Percentiles rank a stretch among this genome's conserved stretches.
These are phyloP conservation scores for Fregetta grallaria DNA, from an alignment of 2,113 vertebrate genomes.

Conservation along the genomic window DNA sequence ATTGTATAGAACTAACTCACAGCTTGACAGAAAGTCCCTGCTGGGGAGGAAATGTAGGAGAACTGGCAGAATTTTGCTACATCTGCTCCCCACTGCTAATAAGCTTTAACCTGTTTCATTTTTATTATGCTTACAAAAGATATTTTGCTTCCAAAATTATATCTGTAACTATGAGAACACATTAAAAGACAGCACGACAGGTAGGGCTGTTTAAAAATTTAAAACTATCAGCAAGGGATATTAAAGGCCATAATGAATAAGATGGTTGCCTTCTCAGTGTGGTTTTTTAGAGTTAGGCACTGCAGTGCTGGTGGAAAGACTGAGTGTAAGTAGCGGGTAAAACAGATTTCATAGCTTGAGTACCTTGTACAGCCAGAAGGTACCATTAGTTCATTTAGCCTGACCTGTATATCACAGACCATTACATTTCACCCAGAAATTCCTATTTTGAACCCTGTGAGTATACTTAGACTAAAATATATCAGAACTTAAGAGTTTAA, in stretches of 20 bases:
- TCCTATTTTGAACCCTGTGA: not conserved
- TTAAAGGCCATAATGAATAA: slow-evolving; percentile 68
- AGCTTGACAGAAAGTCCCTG: slow-evolving; percentile 84
- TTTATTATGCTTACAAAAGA: slow-evolving; percentile 88
- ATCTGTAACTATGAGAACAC: slow-evolving; percentile 71
- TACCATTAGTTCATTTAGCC: slow-evolving; percentile 29
- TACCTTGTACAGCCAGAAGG: slow-evolving; percentile 45
- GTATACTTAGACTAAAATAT: not conserved
- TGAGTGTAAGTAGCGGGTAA: not conserved
- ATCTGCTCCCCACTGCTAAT: slow-evolving; percentile 92
- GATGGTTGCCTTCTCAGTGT: slow-evolving; percentile 57
- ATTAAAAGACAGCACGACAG: slow-evolving; percentile 70
- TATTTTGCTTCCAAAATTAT: slow-evolving; percentile 85
- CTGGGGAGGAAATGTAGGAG: slow-evolving; percentile 94
- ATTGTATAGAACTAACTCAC: slow-evolving; percentile 75
- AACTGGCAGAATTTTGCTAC: slow-evolving; percentile 88
- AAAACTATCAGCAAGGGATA: slow-evolving; percentile 70
- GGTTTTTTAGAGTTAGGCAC: slow-evolving; percentile 43
- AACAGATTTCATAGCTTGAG: slow-evolving; percentile 21
- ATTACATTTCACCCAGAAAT: slow-evolving; percentile 40
- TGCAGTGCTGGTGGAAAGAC: slow-evolving; percentile 11
- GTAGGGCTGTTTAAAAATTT: slow-evolving; percentile 76
- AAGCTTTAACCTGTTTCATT: slow-evolving; percentile 90
- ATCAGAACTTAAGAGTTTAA: not conserved
- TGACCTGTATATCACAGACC: slow-evolving; percentile 54